Conservation (phyloP, 23 tunicate species). For the Oikopleura vanhoeffeni region DNA sequence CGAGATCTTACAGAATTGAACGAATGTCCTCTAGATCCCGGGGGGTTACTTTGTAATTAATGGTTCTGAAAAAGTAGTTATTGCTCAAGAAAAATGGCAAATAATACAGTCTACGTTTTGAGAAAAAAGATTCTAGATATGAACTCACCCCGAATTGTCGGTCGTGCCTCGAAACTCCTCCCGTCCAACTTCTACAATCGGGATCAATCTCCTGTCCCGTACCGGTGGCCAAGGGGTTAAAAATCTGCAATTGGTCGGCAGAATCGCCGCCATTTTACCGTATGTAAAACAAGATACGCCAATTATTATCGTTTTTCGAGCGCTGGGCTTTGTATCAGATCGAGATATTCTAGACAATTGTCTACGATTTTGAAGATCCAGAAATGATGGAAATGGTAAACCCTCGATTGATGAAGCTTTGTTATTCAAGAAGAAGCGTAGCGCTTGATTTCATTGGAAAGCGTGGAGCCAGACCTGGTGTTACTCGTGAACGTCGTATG, state of each 20-base stretch:
- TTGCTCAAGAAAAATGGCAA: slow-evolving; percentile 98
- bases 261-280: slow-evolving; percentile 92
- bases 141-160: slow-evolving; percentile 89
- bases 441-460: slow-evolving; percentile 91
- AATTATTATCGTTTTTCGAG: slow-evolving; percentile 86
- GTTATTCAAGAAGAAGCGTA: slow-evolving; percentile 94
- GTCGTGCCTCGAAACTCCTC: slow-evolving; percentile 86
- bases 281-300: slow-evolving; percentile 98
- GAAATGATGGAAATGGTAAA: slow-evolving; percentile 99
- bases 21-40: slow-evolving; percentile 97
- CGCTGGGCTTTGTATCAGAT: slow-evolving; percentile 95
- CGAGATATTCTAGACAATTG: slow-evolving; percentile 92
- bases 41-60: slow-evolving; percentile 95
- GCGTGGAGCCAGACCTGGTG: slow-evolving; percentile 95
- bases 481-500: slow-evolving; percentile 78
- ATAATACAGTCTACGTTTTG: slow-evolving; percentile 97
- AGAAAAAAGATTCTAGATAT: slow-evolving; percentile 87
- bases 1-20: slow-evolving; percentile 97
- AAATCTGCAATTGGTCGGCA: slow-evolving; percentile 77
- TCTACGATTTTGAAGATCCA: slow-evolving; percentile 97
- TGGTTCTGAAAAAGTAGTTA: slow-evolving; percentile 92
- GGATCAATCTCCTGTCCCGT: slow-evolving; percentile 89
- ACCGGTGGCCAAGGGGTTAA: slow-evolving; percentile 86
- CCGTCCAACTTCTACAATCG: slow-evolving; percentile 90
- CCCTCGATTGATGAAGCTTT: slow-evolving; percentile 97